A percentile compares a stretch with the other conserved stretches of the same genome.
These are phyloP conservation scores for Dicerorhinus sumatrensis DNA, from an alignment of 2,113 vertebrate species.

Conservation along the genomic window DNA sequence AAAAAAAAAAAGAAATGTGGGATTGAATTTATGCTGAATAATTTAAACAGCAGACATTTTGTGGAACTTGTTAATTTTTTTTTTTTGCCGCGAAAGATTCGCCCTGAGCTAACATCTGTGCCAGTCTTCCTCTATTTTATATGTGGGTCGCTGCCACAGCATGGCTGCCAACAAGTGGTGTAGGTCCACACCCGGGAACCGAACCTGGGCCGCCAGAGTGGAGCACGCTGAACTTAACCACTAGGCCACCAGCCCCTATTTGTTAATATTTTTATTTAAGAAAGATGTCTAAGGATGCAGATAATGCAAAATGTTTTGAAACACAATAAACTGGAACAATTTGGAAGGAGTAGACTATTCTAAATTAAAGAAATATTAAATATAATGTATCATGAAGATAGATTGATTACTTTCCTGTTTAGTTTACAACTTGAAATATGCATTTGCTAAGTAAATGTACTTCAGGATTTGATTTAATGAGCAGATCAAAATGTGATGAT, in stretches of 20 bases:
- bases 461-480: slow-evolving; percentile 35
- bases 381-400: not conserved
- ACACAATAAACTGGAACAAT: not conserved
- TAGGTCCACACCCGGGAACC: no score
- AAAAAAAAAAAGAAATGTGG: not conserved
- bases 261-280: not conserved
- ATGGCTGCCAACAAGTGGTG: no score
- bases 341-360: not conserved
- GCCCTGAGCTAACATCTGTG: no score
- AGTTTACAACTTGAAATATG: slow-evolving; percentile 22
- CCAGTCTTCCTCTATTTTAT: no score
- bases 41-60: slow-evolving; percentile 6
- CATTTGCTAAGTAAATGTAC: slow-evolving; percentile 34
- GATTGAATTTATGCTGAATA: not conserved
- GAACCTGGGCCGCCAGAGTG: no score
- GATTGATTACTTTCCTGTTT: not conserved
- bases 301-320: slow-evolving; percentile 47
- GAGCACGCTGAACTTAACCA: no score
- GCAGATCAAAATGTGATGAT: slow-evolving; percentile 28
- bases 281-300: not conserved
- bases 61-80: not conserved
- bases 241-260: not conserved
- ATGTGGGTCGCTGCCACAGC: no score
- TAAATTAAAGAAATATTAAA: slow-evolving; percentile 21
- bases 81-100: no score